Base-by-base conservation (phyloP, 2,888 invertebrate species). In the Caenorhabditis sp. region DNA sequence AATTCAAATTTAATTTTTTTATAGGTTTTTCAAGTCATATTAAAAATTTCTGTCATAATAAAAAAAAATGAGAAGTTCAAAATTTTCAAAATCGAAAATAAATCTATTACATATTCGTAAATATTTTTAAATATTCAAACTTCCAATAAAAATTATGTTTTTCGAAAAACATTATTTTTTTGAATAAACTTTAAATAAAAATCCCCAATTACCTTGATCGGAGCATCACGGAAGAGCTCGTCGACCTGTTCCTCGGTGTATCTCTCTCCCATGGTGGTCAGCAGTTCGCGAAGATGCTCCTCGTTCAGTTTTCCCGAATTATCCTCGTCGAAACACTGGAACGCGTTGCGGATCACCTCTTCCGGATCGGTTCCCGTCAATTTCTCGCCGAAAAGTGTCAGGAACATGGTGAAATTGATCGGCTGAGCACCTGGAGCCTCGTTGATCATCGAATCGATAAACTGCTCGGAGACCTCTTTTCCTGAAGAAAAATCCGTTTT, bases 341-440 rank as follows among this genome's bases (percentile, higher is more conserved):
- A 99, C 18, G 99, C 99, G 93, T 99, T 99, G 92, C 97, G 97
- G 88, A 99, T 99, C 15, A 99, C 90, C 50, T 91, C 90, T 78
- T 91, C 91, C 1, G 99, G 99, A 93, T 99, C 98, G 0, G 98
- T 99, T 47, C 87, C 98, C 92, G 98, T 98, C 69, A 99, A 94
- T 71, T 97, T 95, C 92, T 99, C 99, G 11, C 99, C 99, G 92
- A 99, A 99, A 88, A 99, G 94, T 0, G 99, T 99, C 64, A 99
- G 94, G 93, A 99, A 99, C 98, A 99, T 99, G 40, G 99, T 99
- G 92, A 99, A 99, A 93, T 99, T 99, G 87, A 99, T 98, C 15
- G 83, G 79, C 50, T 82, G 82, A 11, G 98, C 97, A 15, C 91
- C 91, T 0, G 98, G 98, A 1, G 98, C 98, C 93, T 98, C 97